phyloP scores from a whole-genome alignment of 2,113 vertebrate species.

The Thomomys bottae region DNA sequence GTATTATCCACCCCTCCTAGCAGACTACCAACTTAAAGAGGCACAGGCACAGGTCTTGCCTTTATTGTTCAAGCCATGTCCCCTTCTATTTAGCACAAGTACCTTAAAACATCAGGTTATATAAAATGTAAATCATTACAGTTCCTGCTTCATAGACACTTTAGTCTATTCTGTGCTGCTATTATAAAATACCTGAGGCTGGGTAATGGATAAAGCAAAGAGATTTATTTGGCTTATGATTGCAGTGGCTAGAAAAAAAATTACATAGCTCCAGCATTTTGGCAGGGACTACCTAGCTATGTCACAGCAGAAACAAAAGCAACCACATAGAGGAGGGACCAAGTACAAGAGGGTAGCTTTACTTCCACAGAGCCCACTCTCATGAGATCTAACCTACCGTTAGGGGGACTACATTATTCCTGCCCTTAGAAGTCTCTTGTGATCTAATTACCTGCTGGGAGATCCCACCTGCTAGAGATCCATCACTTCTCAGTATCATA shows the following conservation, averaged over 20 bases:
- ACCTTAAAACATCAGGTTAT: background rate
- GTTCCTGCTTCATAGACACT: background rate
- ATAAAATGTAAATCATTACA: background rate
- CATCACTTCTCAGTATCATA: background rate
- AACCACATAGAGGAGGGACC: background rate
- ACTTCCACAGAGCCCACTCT: background rate
- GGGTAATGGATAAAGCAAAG: background rate
- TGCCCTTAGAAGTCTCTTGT: background rate
- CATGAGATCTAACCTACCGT: background rate
- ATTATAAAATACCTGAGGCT: background rate
- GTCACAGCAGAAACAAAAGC: background rate
- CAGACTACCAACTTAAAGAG: background rate
- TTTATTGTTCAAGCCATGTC: background rate
- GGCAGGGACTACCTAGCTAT: background rate
- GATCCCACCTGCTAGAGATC: background rate
- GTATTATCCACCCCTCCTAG: background rate
- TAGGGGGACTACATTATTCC: background rate
- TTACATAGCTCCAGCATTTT: no score
- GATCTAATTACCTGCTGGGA: background rate
- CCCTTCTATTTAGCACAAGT: no score
- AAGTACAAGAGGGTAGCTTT: background rate
- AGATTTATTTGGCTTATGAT: background rate
- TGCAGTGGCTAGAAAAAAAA: background rate
- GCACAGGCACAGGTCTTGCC: background rate
- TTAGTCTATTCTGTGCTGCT: background rate